Evolutionary conservation across 2,113 vertebrate species (phyloP).

Genomic region (Ailuropoda melanoleuca): DNA sequence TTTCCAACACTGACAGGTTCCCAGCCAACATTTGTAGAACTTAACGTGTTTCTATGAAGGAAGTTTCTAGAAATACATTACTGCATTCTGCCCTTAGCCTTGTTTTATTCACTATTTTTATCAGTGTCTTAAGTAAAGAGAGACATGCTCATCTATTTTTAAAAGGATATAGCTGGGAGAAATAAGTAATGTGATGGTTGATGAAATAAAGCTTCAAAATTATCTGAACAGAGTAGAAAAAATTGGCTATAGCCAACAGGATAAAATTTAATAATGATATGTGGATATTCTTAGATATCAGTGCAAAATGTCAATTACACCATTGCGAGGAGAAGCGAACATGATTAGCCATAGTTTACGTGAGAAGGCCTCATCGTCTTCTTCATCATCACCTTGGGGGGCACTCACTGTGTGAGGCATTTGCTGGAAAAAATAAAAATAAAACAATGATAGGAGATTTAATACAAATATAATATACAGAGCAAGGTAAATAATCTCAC

Average conservation of each 20-base stretch:
- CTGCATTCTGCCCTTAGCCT: not conserved
- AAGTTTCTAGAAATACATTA: not conserved
- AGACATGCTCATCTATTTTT: not conserved
- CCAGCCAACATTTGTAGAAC: not conserved
- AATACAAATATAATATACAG: not conserved
- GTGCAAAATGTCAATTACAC: not conserved
- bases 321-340: not conserved
- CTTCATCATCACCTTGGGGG: not conserved
- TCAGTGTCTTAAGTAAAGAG: not conserved
- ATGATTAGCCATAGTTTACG: not conserved
- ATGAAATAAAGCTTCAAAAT: conserved; percentile 27
- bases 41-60: not conserved
- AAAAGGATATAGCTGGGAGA: not conserved
- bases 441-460: not conserved
- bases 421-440: not conserved
- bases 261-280: not conserved
- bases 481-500: not conserved
- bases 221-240: conserved; percentile 13
- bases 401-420: not conserved
- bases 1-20: not conserved
- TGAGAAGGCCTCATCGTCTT: not conserved
- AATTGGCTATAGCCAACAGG: not conserved
- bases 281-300: not conserved
- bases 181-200: not conserved
- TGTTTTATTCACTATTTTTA: conserved; percentile 16